Evolutionary conservation across 2,113 vertebrate genomes (phyloP).

Genomic region (Stegastes partitus): DNA sequence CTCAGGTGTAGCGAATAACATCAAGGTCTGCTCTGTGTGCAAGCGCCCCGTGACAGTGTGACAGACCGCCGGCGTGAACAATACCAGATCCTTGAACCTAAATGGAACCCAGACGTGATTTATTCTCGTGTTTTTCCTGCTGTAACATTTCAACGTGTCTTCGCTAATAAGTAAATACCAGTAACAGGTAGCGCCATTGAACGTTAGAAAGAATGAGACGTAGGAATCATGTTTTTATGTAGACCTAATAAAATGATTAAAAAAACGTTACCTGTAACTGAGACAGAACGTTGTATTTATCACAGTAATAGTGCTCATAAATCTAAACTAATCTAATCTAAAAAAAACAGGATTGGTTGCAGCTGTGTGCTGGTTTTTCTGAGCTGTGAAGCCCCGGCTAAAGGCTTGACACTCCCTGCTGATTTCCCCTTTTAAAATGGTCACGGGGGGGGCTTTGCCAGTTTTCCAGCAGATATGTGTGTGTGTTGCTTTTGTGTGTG

Average conservation of each 20-base stretch:
- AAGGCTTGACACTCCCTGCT: slow-evolving; percentile 46
- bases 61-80: background rate
- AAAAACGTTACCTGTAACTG: too few species aligned
- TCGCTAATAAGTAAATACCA: too few species aligned
- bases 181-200: too few species aligned
- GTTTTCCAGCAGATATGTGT: slow-evolving; percentile 52
- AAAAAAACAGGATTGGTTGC: background rate
- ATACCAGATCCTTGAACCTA: background rate
- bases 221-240: too few species aligned
- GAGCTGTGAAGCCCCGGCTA: slow-evolving; percentile 6
- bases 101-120: background rate
- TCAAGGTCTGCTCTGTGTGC: too few species aligned
- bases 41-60: too few species aligned
- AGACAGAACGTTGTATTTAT: too few species aligned
- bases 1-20: background rate
- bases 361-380: slow-evolving; percentile 17
- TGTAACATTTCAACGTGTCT: background rate
- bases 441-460: slow-evolving; percentile 39
- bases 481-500: slow-evolving; percentile 25
- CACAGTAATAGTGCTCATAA: too few species aligned
- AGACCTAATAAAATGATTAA: too few species aligned
- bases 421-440: slow-evolving; percentile 49
- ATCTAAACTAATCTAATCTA: background rate
- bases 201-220: too few species aligned
- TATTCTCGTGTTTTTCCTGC: background rate